A percentile compares a stretch with the other conserved stretches of the same genome.
phyloP scores from a whole-genome alignment of 2,888 invertebrate species.

The Pristionchus maxplancki region DNA sequence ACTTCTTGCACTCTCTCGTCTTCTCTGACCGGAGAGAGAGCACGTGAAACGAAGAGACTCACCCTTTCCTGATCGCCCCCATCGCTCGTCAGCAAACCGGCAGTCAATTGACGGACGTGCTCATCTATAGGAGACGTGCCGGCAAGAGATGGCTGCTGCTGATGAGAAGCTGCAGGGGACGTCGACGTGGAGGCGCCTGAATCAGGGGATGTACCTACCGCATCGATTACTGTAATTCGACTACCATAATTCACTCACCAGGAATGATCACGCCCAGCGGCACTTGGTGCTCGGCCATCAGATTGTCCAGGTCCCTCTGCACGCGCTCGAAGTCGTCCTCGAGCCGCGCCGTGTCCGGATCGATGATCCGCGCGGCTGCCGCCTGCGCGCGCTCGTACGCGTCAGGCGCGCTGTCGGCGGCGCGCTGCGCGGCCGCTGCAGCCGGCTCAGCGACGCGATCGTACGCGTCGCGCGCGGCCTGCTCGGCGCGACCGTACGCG shows the following conservation, averaged over 20 bases:
- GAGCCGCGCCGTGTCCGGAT: background rate
- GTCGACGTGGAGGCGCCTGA: slow-evolving; percentile 19
- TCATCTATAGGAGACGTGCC: slow-evolving; percentile 38
- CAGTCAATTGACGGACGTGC: background rate
- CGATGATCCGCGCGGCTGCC: background rate
- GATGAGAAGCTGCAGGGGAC: background rate
- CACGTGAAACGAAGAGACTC: background rate
- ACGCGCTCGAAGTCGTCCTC: slow-evolving; percentile 38
- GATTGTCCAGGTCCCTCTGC: slow-evolving; percentile 5
- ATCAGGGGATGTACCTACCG: background rate
- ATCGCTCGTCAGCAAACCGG: background rate
- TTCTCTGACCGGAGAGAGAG: background rate
- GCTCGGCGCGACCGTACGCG: background rate
- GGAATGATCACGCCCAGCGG: slow-evolving; percentile 42
- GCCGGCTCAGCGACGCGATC: background rate
- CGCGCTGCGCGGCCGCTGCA: background rate
- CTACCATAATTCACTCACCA: background rate
- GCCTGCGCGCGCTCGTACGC: background rate
- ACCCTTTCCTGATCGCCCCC: background rate
- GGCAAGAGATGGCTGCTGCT: background rate
- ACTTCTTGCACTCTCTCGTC: no score
- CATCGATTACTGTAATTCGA: background rate
- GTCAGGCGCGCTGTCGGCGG: background rate
- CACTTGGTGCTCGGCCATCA: slow-evolving; percentile 12
- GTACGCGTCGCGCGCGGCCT: slow-evolving; percentile 8